phyloP scores from a whole-genome alignment of 2,113 vertebrate genomes.

The Sula dactylatra region DNA sequence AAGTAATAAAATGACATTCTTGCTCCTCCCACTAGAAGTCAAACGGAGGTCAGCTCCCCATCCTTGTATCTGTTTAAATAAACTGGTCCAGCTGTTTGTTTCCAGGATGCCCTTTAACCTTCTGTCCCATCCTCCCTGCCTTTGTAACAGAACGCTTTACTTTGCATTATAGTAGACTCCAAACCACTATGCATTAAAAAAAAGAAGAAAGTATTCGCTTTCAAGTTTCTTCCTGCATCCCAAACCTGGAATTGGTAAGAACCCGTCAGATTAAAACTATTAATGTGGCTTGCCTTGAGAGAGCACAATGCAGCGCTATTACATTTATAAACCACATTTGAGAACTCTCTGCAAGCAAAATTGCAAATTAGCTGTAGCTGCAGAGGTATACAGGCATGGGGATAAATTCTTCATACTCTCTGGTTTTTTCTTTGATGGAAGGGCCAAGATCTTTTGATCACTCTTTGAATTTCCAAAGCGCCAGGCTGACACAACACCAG shows the following conservation, averaged over 20 bases:
- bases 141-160: conserved; percentile 77
- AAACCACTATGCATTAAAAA: conserved; percentile 63
- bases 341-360: background rate
- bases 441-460: background rate
- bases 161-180: conserved; percentile 72
- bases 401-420: background rate
- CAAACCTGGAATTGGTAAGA: conserved; percentile 34
- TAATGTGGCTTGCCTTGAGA: background rate
- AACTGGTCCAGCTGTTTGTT: conserved; percentile 87
- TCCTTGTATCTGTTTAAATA: conserved; percentile 88
- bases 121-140: conserved; percentile 75
- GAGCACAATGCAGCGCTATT: background rate
- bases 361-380: background rate
- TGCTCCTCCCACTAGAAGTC: conserved; percentile 82
- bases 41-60: conserved; percentile 83
- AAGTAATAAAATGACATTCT: conserved; percentile 86
- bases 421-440: background rate
- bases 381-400: background rate
- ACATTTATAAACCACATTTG: conserved; percentile 8
- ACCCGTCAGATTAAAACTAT: conserved; percentile 27
- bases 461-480: background rate
- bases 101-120: conserved; percentile 84
- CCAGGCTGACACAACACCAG: background rate
- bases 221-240: conserved; percentile 48
- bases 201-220: conserved; percentile 46